Evolutionary conservation across 2,888 invertebrate genomes (phyloP).

Genomic region (Tinea semifulvella): DNA sequence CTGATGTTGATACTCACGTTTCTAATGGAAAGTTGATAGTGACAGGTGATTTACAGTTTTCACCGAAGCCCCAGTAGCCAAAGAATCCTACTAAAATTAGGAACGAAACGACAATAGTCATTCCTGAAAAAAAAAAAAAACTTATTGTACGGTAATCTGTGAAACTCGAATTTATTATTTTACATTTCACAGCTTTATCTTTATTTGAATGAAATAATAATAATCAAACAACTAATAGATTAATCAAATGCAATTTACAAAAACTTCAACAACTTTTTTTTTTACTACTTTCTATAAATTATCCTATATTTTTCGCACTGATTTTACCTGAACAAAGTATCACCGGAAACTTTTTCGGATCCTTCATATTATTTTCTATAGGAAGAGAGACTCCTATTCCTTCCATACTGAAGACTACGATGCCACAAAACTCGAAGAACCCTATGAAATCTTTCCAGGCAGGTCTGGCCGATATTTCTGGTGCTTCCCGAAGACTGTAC

Average conservation of each 20-base stretch:
- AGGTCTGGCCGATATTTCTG: constrained; percentile 33
- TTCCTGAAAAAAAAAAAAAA: constrained; percentile 40
- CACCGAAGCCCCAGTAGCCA: constrained; percentile 56
- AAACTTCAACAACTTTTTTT: no score
- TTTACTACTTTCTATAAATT: no score
- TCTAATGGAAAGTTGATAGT: constrained; percentile 49
- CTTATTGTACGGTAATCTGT: no score
- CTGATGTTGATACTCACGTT: constrained; percentile 33
- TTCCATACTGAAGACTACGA: constrained; percentile 69
- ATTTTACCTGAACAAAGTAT: constrained; percentile 43
- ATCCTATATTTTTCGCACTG: no score
- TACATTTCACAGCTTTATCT: no score
- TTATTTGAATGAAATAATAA: no score
- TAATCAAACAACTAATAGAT: no score
- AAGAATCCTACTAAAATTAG: constrained; percentile 50
- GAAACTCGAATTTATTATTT: no score
- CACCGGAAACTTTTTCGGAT: constrained; percentile 39
- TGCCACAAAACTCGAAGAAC: constrained; percentile 65
- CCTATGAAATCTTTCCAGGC: constrained; percentile 41
- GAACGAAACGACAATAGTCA: constrained; percentile 45
- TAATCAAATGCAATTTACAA: no score
- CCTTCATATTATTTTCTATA: constrained; percentile 54
- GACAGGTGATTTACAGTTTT: constrained; percentile 40
- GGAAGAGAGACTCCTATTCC: constrained; percentile 52
- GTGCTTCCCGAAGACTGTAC: constrained; percentile 36